Percentiles rank a stretch among this genome's conserved stretches.
These are phyloP conservation scores for Lampropteryx suffumata DNA, from an alignment of 2,888 invertebrate genomes.

Conservation along the genomic window DNA sequence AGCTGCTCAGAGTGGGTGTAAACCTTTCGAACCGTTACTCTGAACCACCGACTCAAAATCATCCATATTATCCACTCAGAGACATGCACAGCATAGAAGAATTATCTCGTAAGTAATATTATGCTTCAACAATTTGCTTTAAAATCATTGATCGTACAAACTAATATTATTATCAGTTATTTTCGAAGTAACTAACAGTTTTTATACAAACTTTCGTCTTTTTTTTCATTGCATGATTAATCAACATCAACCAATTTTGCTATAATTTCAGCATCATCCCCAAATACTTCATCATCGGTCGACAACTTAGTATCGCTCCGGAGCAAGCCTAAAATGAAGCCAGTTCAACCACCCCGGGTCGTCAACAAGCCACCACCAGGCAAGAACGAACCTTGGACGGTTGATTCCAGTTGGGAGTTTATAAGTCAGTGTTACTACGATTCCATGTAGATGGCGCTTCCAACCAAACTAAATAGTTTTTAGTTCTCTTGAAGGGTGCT, in stretches of 20 bases:
- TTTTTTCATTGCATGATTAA: background rate
- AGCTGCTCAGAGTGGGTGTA: slow-evolving; percentile 65
- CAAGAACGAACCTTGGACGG: slow-evolving; percentile 88
- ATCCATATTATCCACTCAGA: slow-evolving; percentile 74
- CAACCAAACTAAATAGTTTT: slow-evolving; percentile 20
- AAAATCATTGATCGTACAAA: no score
- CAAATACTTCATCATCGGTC: slow-evolving; percentile 85
- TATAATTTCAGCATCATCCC: slow-evolving; percentile 69
- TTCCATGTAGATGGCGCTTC: slow-evolving; percentile 41
- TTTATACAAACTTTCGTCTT: background rate
- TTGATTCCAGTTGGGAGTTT: slow-evolving; percentile 96
- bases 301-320: slow-evolving; percentile 85
- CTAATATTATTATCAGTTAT: no score
- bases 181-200: no score
- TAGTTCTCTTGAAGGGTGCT: slow-evolving; percentile 14
- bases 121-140: no score
- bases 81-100: slow-evolving; percentile 82
- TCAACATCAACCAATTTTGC: background rate
- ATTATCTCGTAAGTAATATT: slow-evolving; percentile 61
- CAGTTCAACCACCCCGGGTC: slow-evolving; percentile 88
- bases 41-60: slow-evolving; percentile 82
- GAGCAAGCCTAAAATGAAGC: slow-evolving; percentile 85
- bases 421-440: slow-evolving; percentile 84
- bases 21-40: slow-evolving; percentile 83
- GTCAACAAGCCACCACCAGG: slow-evolving; percentile 68